Conservation (phyloP, 2,888 invertebrate species). For the Drosophila mimetica region DNA sequence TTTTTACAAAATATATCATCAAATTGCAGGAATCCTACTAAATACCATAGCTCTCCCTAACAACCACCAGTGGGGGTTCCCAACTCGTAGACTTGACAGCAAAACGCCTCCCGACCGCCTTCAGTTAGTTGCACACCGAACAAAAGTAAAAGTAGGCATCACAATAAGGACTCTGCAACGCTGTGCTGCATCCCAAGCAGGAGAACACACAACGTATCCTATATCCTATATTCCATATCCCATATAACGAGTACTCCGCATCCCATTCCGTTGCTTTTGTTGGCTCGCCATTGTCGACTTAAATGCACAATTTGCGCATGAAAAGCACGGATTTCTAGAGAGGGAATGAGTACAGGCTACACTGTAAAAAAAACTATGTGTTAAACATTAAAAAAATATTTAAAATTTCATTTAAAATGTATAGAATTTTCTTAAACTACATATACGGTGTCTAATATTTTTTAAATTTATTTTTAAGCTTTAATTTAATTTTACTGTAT, state of each 20-base stretch:
- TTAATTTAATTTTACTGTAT: too few relatives aligned
- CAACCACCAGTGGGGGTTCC: background rate
- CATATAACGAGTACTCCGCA: slow-evolving; percentile 33
- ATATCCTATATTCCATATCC: slow-evolving; percentile 26
- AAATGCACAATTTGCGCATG: slow-evolving; percentile 78
- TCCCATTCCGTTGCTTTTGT: slow-evolving; percentile 57
- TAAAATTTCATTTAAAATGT: too few relatives aligned
- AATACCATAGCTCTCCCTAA: background rate
- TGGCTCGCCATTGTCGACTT: slow-evolving; percentile 70
- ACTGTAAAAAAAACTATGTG: slow-evolving; percentile 5
- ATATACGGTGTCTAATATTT: too few relatives aligned
- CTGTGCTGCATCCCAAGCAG: slow-evolving; percentile 23
- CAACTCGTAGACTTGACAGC: slow-evolving; percentile 52
- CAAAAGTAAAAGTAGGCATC: slow-evolving; percentile 63
- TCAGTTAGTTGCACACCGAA: slow-evolving; percentile 38
- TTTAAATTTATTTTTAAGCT: too few relatives aligned
- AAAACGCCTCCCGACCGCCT: slow-evolving; percentile 38
- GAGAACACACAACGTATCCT: slow-evolving; percentile 25
- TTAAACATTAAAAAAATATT: too few relatives aligned
- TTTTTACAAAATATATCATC: background rate
- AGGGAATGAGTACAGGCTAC: slow-evolving; percentile 14
- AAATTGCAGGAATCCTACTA: background rate
- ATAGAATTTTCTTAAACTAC: too few relatives aligned
- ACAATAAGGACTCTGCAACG: slow-evolving; percentile 33
- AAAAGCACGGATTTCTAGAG: slow-evolving; percentile 58